Evolutionary conservation across 2,888 invertebrate genomes (phyloP), one percentile per base, ranked within the genome.

Genomic region (Ormia ochracea): DNA sequence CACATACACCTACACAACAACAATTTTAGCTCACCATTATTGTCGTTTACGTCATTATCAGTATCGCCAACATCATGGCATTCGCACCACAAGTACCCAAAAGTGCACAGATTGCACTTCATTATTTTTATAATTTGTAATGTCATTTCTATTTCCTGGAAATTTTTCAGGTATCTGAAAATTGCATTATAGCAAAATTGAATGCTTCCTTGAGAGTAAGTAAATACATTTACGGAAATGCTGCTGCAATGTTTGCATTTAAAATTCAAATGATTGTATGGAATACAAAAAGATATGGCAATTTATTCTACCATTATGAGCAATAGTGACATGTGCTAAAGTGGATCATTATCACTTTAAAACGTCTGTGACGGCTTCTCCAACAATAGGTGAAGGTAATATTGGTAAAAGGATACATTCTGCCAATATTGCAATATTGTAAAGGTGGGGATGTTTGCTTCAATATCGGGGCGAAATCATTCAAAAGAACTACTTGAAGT

Each of bases 71-170:
- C 52, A 17, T 4, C 45, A 45, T 48, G 54, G 28, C 28, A 31
- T 28, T 54, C 31, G 17, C 48, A 10, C 23, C 48, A 52, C 58
- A 74, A 68, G 61, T 73, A 63, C 68, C 56, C 19, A 19, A 63
- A 72, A 74, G 59, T 70, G 50, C 78, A 74, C 74, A 79, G 74
- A 79, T 79, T 79, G 74, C 74, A 70, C 65, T 79, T 79, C 74
- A 74, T 79, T 74, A 79, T 79, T 79, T 74, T 69, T 74, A 74
- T 74, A 79, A 79, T 74, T 79, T 79, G 78, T 52, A 74, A 70
- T 79, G 78, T 61, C 78, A 70, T 70, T 74, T 79, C 78, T 70
- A 70, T 74, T 74, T 74, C 74, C 78, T 63, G 74, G 59, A 31
- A 69, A 58, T 78, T 54, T 74, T 74, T 58, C 65, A 58, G 78